phyloP scores from a whole-genome alignment of 2,888 invertebrate genomes.

The Apodemia zela region DNA sequence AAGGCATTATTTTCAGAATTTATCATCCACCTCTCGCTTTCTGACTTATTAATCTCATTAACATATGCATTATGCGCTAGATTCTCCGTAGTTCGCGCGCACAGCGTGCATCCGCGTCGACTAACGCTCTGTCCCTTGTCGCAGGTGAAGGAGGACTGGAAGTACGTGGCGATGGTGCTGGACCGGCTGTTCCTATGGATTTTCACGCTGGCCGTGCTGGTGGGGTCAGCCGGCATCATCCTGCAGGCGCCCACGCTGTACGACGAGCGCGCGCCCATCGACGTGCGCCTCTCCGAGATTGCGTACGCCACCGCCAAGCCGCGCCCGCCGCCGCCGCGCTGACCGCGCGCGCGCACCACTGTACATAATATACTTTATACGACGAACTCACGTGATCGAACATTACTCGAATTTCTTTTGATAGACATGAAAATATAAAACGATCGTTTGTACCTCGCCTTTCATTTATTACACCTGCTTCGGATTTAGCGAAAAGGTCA shows the following conservation, averaged over 20 bases:
- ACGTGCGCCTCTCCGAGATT: conserved; percentile 93
- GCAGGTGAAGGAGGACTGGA: conserved; percentile 98
- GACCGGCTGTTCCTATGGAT: conserved; percentile 98
- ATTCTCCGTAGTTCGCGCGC: too few species aligned
- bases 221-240: conserved; percentile 96
- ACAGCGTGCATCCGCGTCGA: too few species aligned
- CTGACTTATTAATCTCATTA: too few species aligned
- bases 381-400: conserved; percentile 64
- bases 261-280: conserved; percentile 93
- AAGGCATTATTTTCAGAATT: too few species aligned
- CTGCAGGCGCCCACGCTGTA: conserved; percentile 96
- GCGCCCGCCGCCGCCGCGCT: conserved; percentile 67
- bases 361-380: conserved; percentile 55
- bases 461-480: conserved; percentile 11
- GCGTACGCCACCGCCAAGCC: conserved; percentile 94
- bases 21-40: too few species aligned
- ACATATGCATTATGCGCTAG: too few species aligned
- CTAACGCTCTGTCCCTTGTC: too few species aligned
- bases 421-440: conserved; percentile 71
- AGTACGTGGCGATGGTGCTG: conserved; percentile 98
- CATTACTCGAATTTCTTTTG: conserved; percentile 75
- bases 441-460: conserved; percentile 56
- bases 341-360: conserved; percentile 30
- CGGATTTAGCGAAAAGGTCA: too few species aligned
- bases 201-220: conserved; percentile 96